phyloP scores from a whole-genome alignment of 2,113 vertebrate genomes.

The Alosa alosa region DNA sequence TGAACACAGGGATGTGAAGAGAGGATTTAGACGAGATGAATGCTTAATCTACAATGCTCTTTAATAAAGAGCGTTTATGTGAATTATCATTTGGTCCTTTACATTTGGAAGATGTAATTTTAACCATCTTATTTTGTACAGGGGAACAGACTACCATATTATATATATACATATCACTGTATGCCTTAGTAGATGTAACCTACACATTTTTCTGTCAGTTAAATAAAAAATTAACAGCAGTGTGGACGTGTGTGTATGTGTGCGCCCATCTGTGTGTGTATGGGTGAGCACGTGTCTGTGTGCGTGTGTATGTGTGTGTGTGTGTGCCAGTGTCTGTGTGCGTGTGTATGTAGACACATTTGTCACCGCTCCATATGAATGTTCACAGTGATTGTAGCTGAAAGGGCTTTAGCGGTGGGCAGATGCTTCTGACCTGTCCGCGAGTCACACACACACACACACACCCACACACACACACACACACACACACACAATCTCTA shows the following conservation, averaged over 20 bases:
- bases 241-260: neutral
- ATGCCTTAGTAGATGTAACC: no score
- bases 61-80: no score
- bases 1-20: neutral
- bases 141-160: no score
- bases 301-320: neutral
- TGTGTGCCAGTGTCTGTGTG: neutral
- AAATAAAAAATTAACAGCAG: neutral
- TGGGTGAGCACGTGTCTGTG: neutral
- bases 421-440: constrained; percentile 11
- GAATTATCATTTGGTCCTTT: neutral
- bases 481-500: neutral
- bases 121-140: neutral
- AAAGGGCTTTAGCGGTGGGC: neutral
- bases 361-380: neutral
- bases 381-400: neutral
- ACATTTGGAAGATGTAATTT: neutral
- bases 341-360: neutral
- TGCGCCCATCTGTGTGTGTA: neutral
- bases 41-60: neutral
- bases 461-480: neutral
- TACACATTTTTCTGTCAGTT: no score
- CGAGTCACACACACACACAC: neutral
- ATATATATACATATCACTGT: no score
- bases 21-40: neutral